A percentile compares a stretch with the other conserved stretches of the same genome.
phyloP scores from a whole-genome alignment of 2,113 vertebrate species.

The Bambusicola thoracicus region DNA sequence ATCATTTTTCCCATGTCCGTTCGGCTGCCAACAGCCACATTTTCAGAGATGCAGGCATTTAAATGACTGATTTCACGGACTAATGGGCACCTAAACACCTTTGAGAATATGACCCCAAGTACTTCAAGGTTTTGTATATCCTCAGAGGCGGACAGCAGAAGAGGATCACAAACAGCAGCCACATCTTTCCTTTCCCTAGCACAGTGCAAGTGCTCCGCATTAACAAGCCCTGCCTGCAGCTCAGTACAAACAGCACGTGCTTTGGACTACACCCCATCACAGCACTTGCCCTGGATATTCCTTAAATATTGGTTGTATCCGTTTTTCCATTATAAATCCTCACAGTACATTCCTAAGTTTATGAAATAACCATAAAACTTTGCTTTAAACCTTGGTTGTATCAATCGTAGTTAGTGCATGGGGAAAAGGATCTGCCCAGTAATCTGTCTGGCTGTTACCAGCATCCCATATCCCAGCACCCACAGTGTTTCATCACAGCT shows the following conservation, averaged over 20 bases:
- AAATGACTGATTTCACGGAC: background rate
- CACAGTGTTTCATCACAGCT: background rate
- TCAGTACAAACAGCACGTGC: background rate
- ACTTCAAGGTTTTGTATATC: background rate
- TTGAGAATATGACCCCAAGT: background rate
- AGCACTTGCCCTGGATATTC: background rate
- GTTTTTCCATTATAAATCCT: constrained; percentile 8
- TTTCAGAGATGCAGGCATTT: background rate
- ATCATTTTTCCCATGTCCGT: background rate
- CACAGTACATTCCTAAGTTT: background rate
- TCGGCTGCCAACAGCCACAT: background rate
- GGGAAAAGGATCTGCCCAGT: background rate
- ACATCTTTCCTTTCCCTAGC: background rate
- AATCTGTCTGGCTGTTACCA: background rate
- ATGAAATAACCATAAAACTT: constrained; percentile 15
- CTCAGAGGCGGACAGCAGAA: background rate
- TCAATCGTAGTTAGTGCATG: rapidly evolving
- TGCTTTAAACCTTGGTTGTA: background rate
- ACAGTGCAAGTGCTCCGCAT: background rate
- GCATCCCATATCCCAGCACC: background rate
- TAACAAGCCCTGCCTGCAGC: background rate
- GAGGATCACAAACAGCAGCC: background rate
- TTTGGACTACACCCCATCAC: background rate
- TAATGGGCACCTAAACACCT: background rate
- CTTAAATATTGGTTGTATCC: background rate